Evolutionary conservation across 2,797 vertebrate genomes (phyloP).

Genomic region (Poliocrania exsul): DNA sequence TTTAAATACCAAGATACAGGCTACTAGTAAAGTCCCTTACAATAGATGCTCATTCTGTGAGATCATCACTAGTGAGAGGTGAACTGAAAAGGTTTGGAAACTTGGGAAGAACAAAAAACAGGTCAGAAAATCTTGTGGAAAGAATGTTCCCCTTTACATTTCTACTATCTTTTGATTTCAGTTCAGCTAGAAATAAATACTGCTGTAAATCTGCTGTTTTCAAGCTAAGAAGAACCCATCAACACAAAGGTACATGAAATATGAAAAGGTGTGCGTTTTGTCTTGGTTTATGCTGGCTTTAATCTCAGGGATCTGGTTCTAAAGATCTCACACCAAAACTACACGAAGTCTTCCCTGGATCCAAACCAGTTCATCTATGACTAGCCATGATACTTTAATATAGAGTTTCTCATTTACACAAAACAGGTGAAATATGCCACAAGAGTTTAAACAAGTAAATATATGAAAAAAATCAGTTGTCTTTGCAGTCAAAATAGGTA

Average conservation of each 20-base stretch:
- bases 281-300: not conserved
- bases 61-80: constrained; percentile 24
- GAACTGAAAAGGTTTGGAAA: constrained; percentile 6
- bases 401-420: constrained; percentile 63
- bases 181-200: not conserved
- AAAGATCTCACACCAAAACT: not conserved
- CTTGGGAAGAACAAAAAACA: not conserved
- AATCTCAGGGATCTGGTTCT: not conserved
- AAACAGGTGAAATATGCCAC: constrained; percentile 62
- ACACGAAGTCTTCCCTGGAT: not conserved
- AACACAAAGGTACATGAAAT: not conserved
- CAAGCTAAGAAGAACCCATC: not conserved
- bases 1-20: constrained; percentile 19
- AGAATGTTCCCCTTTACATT: not conserved
- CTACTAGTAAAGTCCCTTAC: constrained; percentile 21
- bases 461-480: not conserved
- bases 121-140: constrained; percentile 3
- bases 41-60: constrained; percentile 6
- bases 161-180: not conserved
- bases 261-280: not conserved
- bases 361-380: constrained; percentile 51
- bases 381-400: constrained; percentile 45
- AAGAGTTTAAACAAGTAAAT: constrained; percentile 51
- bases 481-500: constrained; percentile 64
- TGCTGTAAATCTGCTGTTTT: constrained; percentile 12